Base-by-base conservation (phyloP, 2,888 invertebrate genomes). In the Clanis bilineata region DNA sequence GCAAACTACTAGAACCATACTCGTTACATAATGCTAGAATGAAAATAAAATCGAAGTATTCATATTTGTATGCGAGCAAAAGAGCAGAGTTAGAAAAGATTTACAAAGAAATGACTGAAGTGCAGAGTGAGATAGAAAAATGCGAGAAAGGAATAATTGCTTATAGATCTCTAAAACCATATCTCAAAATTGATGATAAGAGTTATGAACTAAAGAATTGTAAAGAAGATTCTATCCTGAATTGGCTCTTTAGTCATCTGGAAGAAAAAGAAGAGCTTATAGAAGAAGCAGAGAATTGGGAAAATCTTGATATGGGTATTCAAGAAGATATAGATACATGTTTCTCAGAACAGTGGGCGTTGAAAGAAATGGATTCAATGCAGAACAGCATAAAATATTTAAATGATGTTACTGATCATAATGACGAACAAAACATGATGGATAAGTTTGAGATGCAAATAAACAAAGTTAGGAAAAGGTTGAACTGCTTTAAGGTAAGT, bases 1-100 rank as follows among this genome's bases (percentile, higher is more conserved):
- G 93, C 74, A 88, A 93, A 60, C 73, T 79, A 6, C 73, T 96
- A 36, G 83, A 92, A 60, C 77, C 88, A 38, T 95, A 91, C 62
- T 94, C 93, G 59, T 76, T 94, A 10, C 82, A 84, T 47, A 85
- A 79, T 60, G 72, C 89, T 60, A 82, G 88, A 69, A 70, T 69
- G 15, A 85, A 78, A 76, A 70, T 77, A 0, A 88, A 89, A 66
- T 88, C 83, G 0, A 87, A 85, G 66, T 88, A 88, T 62, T 84
- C 85, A 0, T 79, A 86, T 64, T 64, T 91, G 0, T 90, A 83
- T 55, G 77, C 71, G 0, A 80, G 64, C 1, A 90, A 90, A 57
- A 81, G 78, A 65, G 72, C 73, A 28, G 86, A 87, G 59, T 61
- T 88, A 41, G 85, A 87, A 58, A 79, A 70, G 58, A 73, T 87